Base-by-base conservation (phyloP, 2,113 vertebrate genomes). In the Globicephala melas region DNA sequence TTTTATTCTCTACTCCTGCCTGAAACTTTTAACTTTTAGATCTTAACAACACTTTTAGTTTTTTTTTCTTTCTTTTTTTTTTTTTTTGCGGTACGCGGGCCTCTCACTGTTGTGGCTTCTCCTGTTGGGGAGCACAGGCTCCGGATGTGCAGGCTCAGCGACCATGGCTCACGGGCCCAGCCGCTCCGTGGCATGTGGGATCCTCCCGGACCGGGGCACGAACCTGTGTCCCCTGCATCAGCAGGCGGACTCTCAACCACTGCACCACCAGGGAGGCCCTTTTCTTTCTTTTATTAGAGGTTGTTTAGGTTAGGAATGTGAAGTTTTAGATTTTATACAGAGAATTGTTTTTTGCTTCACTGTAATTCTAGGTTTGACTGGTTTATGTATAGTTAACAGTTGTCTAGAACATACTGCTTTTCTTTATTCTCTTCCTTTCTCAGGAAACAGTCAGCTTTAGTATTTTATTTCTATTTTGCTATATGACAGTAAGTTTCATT, bases 11-110 rank as follows among this genome's bases (percentile, higher is more conserved):
- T 95, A 53, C 53, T 79, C 2, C 23, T 80, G 26, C 41, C 44
- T 92, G 68, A 92, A 80, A 55, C 50, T 84, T 96, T 91, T 73
- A 83, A 86, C 41, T 60, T 87, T 80, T 95, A 94, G 47, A 44
- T 87, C 50, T 83, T 95, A 90, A 81, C 41, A 65, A 7, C 25
- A 83, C 15, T 84, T 95, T 76, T 81, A 58, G 31, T n/a, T 91
- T 90, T 44, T 36, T 55, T 88, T 90, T 65, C 23, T 14, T 58
- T 47, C 11, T 25, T 11, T 11, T 10, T 47, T 2, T 10, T 44
- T 47, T 47, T 10, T 47, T 47, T 47, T 47, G 44, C 44, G 44
- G 44, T 47, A 47, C 0, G 9, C 9, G 44, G 44, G 44, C 2
- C 44, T 10, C 44, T 47, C 44, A 47, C 44, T 7, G 44, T 47